These are phyloP conservation scores for Rousettus madagascariensis DNA, from an alignment of 2,797 vertebrate species.

Conservation along the genomic window DNA sequence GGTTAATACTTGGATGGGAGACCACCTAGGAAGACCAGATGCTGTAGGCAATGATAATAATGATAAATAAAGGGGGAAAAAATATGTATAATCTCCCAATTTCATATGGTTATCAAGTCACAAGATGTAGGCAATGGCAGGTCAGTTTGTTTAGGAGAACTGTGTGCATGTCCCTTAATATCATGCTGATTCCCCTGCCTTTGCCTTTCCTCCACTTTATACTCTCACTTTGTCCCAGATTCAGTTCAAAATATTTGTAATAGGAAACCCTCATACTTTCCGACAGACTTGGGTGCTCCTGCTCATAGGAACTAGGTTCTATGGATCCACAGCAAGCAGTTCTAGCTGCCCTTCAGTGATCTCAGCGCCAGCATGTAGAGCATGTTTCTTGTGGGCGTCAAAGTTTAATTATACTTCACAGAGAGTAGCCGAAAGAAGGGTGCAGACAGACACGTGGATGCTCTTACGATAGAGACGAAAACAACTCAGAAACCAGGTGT, in stretches of 20 bases:
- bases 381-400: too few relatives aligned
- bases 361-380: background rate
- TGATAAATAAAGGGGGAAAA: too few relatives aligned
- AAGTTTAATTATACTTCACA: background rate
- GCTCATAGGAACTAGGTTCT: background rate
- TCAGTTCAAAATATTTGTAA: background rate
- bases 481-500: background rate
- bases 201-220: background rate
- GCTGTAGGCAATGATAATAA: too few relatives aligned
- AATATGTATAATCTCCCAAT: background rate
- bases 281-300: background rate
- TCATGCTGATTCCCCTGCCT: background rate
- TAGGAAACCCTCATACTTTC: background rate
- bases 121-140: background rate
- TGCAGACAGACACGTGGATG: accelerated
- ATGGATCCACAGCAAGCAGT: background rate
- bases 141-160: background rate
- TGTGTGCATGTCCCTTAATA: background rate
- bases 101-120: background rate
- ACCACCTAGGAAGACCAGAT: too few relatives aligned
- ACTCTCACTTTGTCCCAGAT: background rate
- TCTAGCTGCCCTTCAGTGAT: background rate
- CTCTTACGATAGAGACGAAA: background rate
- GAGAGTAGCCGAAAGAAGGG: background rate
- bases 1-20: too few relatives aligned